Evolutionary conservation across 2,888 invertebrate genomes (phyloP).

Genomic region (Dorcus parallelipipedus): DNA sequence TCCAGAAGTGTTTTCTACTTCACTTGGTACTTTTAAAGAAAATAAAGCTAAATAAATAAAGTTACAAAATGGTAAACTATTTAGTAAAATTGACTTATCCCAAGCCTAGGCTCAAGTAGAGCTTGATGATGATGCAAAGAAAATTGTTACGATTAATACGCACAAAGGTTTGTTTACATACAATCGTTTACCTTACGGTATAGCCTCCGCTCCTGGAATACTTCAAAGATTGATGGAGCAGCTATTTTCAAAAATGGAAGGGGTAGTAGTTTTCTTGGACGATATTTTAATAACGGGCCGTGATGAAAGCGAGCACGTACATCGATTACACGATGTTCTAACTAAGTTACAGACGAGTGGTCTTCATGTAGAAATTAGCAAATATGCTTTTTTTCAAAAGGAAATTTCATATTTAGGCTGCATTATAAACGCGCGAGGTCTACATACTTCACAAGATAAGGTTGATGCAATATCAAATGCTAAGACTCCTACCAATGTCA

Average conservation of each 20-base stretch:
- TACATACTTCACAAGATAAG: not conserved
- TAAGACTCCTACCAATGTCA: not conserved
- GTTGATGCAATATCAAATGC: not conserved
- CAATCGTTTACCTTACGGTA: no score
- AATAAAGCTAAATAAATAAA: no score
- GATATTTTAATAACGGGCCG: conserved; percentile 15
- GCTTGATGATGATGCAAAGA: no score
- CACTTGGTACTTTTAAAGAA: no score
- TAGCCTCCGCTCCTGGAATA: not conserved
- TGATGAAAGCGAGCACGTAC: not conserved
- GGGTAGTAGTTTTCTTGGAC: not conserved
- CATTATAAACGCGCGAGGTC: not conserved
- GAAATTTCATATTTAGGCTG: conserved; percentile 7
- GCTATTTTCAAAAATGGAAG: no score
- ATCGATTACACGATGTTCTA: conserved; percentile 10
- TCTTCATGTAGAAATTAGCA: conserved; percentile 13
- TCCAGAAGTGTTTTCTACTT: no score
- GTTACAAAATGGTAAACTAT: no score
- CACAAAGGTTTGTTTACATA: no score
- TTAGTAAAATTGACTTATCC: no score
- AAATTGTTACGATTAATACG: no score
- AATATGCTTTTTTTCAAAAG: not conserved
- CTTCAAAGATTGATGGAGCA: no score
- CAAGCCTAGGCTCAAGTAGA: no score
- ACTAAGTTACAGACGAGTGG: conserved; percentile 14